Conservation (phyloP, 2,113 vertebrate genomes). For the Hipposideros armiger region DNA sequence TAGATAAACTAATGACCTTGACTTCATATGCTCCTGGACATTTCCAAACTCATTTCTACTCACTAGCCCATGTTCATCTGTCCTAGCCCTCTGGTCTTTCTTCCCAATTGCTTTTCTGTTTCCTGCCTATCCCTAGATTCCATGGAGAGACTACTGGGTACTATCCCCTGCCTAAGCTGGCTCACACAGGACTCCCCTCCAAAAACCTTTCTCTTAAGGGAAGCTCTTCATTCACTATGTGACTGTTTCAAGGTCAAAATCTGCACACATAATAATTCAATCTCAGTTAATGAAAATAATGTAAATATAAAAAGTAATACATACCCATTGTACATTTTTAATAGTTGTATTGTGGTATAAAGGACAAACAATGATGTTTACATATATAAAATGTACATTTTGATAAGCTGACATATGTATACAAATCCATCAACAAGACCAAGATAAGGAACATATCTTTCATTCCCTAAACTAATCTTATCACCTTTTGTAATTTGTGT, state of each 20-base stretch:
- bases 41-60: background rate
- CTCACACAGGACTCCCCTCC: background rate
- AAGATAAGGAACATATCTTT: background rate
- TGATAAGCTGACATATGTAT: background rate
- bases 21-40: background rate
- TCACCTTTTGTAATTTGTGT: background rate
- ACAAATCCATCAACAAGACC: background rate
- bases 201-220: background rate
- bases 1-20: background rate
- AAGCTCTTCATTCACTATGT: background rate
- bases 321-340: background rate
- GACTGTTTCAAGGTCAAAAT: background rate
- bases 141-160: background rate
- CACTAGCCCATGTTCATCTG: background rate
- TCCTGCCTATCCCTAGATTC: background rate
- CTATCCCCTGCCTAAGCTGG: background rate
- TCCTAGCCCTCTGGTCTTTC: background rate
- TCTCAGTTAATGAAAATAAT: background rate
- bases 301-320: background rate
- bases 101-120: background rate
- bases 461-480: background rate
- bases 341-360: background rate
- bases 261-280: background rate
- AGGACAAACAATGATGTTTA: background rate
- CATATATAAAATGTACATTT: background rate